These are phyloP conservation scores for Heteractis magnifica DNA, from an alignment of 92 coral and sea anemone genomes.

Conservation along the genomic window DNA sequence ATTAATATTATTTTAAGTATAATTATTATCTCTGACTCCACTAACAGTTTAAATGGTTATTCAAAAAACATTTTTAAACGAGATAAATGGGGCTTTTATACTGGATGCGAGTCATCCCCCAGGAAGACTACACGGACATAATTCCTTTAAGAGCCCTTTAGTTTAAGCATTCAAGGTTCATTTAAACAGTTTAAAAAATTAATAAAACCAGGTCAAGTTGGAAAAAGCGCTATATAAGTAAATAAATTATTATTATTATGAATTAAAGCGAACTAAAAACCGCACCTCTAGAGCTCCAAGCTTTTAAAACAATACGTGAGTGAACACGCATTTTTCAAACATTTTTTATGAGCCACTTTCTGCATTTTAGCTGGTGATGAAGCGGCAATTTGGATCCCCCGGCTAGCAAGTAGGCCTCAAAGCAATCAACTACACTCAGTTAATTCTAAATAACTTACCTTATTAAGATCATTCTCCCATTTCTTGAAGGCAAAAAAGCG, in stretches of 20 bases:
- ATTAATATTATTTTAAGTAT: not conserved
- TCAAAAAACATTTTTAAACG: not conserved
- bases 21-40: not conserved
- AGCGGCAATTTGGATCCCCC: not conserved
- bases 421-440: not conserved
- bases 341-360: not conserved
- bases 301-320: not conserved
- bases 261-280: not conserved
- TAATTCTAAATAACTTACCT: not conserved
- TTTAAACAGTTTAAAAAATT: not conserved
- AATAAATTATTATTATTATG: no score
- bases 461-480: not conserved
- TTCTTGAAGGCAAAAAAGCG: conserved; percentile 7
- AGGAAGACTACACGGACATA: not conserved
- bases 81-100: not conserved
- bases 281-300: not conserved
- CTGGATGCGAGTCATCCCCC: not conserved
- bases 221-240: no score
- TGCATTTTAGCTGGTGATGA: no score
- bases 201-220: not conserved
- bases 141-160: not conserved
- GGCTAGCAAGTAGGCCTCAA: not conserved
- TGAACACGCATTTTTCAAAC: not conserved
- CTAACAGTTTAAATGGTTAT: not conserved
- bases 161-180: not conserved